Conservation (phyloP, 2,113 vertebrate species). For the Stigmatopora nigra region DNA sequence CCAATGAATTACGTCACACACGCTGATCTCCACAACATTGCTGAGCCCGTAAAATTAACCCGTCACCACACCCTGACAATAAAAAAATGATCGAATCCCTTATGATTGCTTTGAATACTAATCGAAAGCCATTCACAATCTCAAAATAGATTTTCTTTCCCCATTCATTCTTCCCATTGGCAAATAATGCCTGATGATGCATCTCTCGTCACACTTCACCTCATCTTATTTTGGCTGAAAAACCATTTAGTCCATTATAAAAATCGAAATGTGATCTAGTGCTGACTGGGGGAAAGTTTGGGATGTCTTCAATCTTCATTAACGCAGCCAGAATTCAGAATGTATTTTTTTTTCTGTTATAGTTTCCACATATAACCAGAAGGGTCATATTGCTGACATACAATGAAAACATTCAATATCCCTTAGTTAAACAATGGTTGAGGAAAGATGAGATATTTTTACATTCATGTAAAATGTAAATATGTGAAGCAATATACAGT, state of each 20-base stretch:
- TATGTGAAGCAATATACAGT: conserved; percentile 28
- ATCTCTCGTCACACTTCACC: conserved; percentile 49
- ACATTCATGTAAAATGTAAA: conserved; percentile 38
- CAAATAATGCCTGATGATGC: conserved; percentile 38
- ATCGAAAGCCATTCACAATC: conserved; percentile 30
- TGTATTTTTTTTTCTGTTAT: not conserved
- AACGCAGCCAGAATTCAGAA: conserved; percentile 15
- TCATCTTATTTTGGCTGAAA: conserved; percentile 44
- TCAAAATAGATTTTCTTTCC: conserved; percentile 39
- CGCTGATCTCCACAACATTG: conserved; percentile 45
- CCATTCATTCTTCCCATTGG: conserved; percentile 35
- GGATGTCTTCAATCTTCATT: conserved; percentile 32
- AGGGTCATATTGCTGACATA: not conserved
- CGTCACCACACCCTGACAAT: conserved; percentile 2
- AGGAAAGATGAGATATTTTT: conserved; percentile 31
- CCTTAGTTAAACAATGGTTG: conserved; percentile 8
- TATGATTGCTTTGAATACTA: conserved; percentile 21
- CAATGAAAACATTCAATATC: conserved; percentile 11
- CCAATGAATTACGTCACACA: conserved; percentile 62
- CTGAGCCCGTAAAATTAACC: conserved; percentile 26
- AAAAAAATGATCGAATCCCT: conserved; percentile 13
- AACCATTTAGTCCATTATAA: conserved; percentile 27
- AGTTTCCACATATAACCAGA: not conserved
- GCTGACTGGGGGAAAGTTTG: conserved; percentile 7
- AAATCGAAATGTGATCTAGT: conserved; percentile 31